Evolutionary conservation across 2,888 invertebrate species (phyloP).

Genomic region (Myathropa florea): DNA sequence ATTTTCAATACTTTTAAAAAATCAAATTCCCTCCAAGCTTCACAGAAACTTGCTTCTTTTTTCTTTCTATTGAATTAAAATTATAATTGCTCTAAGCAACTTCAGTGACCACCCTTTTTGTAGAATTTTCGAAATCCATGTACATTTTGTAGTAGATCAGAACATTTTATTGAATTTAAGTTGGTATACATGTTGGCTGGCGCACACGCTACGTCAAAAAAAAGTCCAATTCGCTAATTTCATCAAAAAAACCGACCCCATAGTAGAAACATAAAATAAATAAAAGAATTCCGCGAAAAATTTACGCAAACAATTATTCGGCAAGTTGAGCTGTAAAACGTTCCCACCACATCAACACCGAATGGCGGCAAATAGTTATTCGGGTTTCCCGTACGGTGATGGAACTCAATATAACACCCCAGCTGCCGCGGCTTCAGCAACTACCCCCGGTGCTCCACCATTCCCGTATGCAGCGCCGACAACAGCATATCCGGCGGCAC

Average conservation of each 20-base stretch:
- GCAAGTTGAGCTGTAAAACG: conserved; percentile 30
- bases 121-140: conserved; percentile 19
- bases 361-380: conserved; percentile 89
- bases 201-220: conserved; percentile 71
- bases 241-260: conserved; percentile 46
- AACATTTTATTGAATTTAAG: background rate
- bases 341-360: conserved; percentile 55
- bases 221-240: conserved; percentile 61
- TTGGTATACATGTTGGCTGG: conserved; percentile 52
- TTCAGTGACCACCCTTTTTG: background rate
- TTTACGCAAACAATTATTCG: background rate
- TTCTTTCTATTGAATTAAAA: too few relatives aligned
- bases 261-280: conserved; percentile 49
- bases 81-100: too few relatives aligned
- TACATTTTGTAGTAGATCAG: conserved; percentile 24
- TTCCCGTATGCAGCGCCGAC: conserved; percentile 59
- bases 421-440: conserved; percentile 87
- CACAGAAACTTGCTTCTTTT: too few relatives aligned
- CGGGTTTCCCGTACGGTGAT: conserved; percentile 94
- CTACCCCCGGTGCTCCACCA: conserved; percentile 81
- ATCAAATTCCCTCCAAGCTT: too few relatives aligned
- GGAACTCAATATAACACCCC: conserved; percentile 93
- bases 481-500: conserved; percentile 87
- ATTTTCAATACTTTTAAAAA: too few relatives aligned
- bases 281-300: conserved; percentile 29